phyloP scores from a whole-genome alignment of 2,113 vertebrate genomes.

The Crotalus tigris region DNA sequence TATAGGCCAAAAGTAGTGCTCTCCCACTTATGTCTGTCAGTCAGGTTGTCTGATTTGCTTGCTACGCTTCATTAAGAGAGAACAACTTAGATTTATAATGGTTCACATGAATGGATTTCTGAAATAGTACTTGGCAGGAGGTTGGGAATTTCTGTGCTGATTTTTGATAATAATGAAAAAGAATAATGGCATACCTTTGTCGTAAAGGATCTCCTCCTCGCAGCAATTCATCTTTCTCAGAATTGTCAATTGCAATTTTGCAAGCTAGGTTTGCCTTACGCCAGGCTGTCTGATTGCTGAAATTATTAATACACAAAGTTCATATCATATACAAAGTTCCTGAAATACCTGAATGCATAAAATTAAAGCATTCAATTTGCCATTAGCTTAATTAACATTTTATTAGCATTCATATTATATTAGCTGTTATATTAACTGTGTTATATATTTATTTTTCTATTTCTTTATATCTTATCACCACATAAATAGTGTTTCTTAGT shows the following conservation, averaged over 20 bases:
- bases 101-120: background rate
- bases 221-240: conserved; percentile 90
- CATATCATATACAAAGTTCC: background rate
- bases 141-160: background rate
- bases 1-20: background rate
- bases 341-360: background rate
- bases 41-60: background rate
- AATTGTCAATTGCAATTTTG: conserved; percentile 90
- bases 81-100: background rate
- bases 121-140: background rate
- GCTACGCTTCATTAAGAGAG: background rate
- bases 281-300: conserved; percentile 94
- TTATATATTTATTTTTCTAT: background rate
- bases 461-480: background rate
- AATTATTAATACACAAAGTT: conserved; percentile 47
- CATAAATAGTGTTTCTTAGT: background rate
- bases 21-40: background rate
- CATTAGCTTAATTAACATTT: background rate
- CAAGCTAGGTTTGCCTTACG: conserved; percentile 93
- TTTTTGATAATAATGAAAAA: background rate
- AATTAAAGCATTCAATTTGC: fast-evolving
- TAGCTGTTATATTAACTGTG: background rate
- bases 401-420: fast-evolving
- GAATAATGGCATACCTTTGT: conserved; percentile 75
- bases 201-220: conserved; percentile 76